These are phyloP conservation scores for Pseudanteris insignis DNA, from an alignment of 2,888 invertebrate genomes.

Conservation along the genomic window DNA sequence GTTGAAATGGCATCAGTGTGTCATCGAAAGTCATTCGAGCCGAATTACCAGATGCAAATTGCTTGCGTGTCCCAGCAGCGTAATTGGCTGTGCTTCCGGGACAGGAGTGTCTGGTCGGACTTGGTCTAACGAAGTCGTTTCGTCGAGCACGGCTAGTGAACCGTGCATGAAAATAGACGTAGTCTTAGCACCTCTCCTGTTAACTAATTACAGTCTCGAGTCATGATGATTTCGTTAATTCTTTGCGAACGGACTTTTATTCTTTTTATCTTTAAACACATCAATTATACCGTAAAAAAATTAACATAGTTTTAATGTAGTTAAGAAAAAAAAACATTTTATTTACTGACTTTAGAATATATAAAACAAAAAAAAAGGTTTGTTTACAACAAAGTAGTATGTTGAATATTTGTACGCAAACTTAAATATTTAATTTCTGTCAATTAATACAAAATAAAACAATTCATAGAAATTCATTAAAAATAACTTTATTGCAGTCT, in stretches of 20 bases:
- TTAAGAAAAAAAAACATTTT: too few relatives aligned
- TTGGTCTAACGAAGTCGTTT: constrained; percentile 37
- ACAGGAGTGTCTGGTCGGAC: constrained; percentile 28
- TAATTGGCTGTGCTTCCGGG: constrained; percentile 33
- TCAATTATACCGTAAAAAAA: too few relatives aligned
- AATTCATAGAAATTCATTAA: too few relatives aligned
- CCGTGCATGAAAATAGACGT: constrained; percentile 15
- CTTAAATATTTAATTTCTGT: too few relatives aligned
- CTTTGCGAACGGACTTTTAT: neutral
- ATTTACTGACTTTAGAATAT: too few relatives aligned
- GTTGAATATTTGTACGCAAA: too few relatives aligned
- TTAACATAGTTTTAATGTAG: too few relatives aligned
- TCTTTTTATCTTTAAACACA: constrained; percentile 1
- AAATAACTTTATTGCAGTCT: too few relatives aligned
- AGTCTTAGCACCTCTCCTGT: constrained; percentile 15
- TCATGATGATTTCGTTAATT: constrained; percentile 4
- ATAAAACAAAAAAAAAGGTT: too few relatives aligned
- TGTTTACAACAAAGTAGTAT: too few relatives aligned
- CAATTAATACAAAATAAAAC: too few relatives aligned
- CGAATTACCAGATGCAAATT: constrained; percentile 33
- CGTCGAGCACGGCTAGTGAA: constrained; percentile 25
- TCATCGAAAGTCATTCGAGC: constrained; percentile 19
- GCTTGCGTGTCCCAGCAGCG: constrained; percentile 22
- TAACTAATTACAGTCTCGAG: constrained; percentile 15
- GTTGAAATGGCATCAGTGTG: too few relatives aligned